Percentiles rank a stretch among this genome's conserved stretches.
Conservation (phyloP, 1,140 invertebrate genomes). For the Bombus impatiens region DNA sequence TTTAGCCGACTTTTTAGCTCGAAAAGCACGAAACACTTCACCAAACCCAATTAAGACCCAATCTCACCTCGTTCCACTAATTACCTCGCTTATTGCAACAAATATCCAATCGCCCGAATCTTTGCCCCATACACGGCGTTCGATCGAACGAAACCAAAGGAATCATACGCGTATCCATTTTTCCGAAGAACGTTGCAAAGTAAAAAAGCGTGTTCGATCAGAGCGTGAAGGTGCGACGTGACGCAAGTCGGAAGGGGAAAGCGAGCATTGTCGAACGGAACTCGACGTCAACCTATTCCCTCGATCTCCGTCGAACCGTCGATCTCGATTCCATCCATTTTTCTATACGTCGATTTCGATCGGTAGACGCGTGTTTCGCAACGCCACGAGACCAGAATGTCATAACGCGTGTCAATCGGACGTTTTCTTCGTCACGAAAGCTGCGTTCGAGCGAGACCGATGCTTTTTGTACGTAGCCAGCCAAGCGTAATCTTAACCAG, state of each 20-base stretch:
- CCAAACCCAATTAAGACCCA: not conserved
- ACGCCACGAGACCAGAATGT: constrained; percentile 11
- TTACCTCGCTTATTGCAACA: not conserved
- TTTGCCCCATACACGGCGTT: not conserved
- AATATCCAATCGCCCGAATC: not conserved
- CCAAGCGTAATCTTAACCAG: constrained; percentile 51
- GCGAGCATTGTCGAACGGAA: constrained; percentile 20
- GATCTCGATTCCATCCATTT: constrained; percentile 42
- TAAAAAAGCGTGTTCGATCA: constrained; percentile 47
- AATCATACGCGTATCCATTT: constrained; percentile 2
- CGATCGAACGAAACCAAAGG: not conserved
- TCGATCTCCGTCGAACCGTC: constrained; percentile 4
- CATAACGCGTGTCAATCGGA: constrained; percentile 48
- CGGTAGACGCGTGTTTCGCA: constrained; percentile 32
- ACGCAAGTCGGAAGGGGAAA: constrained; percentile 43
- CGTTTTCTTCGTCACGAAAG: constrained; percentile 3
- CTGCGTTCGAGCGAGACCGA: constrained; percentile 25
- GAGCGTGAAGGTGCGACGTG: constrained; percentile 38
- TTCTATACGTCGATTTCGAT: constrained; percentile 43
- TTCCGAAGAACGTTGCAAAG: constrained; percentile 18
- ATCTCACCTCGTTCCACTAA: too few species aligned
- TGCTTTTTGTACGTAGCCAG: constrained; percentile 23
- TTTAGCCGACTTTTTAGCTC: not conserved
- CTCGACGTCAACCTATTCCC: not conserved
- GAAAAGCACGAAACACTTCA: not conserved